Base-by-base conservation (phyloP, 2,797 vertebrate genomes). In the Helostoma temminkii region DNA sequence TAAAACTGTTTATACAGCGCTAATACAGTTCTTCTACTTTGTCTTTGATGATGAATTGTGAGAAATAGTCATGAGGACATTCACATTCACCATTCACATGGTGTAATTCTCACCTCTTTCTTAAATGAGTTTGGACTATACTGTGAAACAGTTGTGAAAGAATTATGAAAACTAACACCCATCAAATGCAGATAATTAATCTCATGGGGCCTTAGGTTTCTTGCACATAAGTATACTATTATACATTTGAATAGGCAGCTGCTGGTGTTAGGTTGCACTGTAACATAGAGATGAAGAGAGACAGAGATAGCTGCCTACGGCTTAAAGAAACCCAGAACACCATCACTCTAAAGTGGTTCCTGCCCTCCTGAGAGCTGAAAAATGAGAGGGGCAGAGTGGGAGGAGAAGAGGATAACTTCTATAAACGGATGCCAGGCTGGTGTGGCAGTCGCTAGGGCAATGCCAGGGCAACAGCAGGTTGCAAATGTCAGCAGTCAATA, bases 391-490 rank as follows among this genome's bases (percentile, higher is more conserved):
- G 69, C 52, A 1, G 56, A 62, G 73, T 34, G 59, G 74, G 49
- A 78, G 54, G 71, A 65, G 68, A 43, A 21, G 67, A 72, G 28
- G 57, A 66, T 18, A 48, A 60, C 69, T 63, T 81, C 76, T 87
- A 86, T 81, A 77, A 82, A 81, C n/a, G 25, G 64, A 75, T 82
- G 83, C 67, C 74, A 80, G 53, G 71, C 60, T 14, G 39, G 56
- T 5, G 46, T 67, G 62, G 74, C 84, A 83, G 86, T 88, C 87
- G 56, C 74, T 69, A 64, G 59, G 70, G 64, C 19, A 9, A 66
- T 78, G 71, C 74, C 71, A 82, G 53, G 76, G 74, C 58, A 78
- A 74, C 65, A 47, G 46, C 24, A 67, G 79, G 69, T 43, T 71
- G 58, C 12, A 47, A 66, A 80, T 60, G 77, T 80, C 73, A 76